Conservation (phyloP, 2,113 vertebrate species). For the Salvelinus fontinalis region DNA sequence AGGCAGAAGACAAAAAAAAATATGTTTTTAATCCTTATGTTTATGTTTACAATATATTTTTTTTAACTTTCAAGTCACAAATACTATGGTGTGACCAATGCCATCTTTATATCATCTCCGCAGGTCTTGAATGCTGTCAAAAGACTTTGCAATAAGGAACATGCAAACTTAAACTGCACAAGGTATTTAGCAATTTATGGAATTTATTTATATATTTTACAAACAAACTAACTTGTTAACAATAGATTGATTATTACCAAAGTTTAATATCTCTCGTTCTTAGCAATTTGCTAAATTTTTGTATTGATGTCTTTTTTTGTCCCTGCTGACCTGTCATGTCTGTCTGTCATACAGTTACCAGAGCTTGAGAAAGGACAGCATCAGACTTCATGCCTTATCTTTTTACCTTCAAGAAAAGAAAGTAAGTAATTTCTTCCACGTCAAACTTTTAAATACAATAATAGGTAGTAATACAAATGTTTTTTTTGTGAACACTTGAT, state of each 20-base stretch:
- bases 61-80: background rate
- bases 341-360: constrained; percentile 48
- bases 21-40: background rate
- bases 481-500: background rate
- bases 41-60: background rate
- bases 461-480: background rate
- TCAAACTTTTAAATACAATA: too few species aligned
- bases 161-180: constrained; percentile 62
- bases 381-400: constrained; percentile 62
- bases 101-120: background rate
- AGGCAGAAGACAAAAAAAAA: constrained; percentile 24
- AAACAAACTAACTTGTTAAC: background rate
- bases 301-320: too few species aligned
- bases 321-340: too few species aligned
- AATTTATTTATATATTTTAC: background rate
- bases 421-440: constrained; percentile 32
- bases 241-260: background rate
- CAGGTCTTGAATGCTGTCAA: constrained; percentile 68
- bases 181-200: constrained; percentile 41
- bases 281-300: too few species aligned
- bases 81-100: background rate
- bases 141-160: constrained; percentile 68
- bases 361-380: constrained; percentile 53
- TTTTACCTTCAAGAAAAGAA: constrained; percentile 71
- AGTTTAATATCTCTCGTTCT: background rate